Conservation (phyloP, 1,140 invertebrate genomes). For the Lineus longissimus region DNA sequence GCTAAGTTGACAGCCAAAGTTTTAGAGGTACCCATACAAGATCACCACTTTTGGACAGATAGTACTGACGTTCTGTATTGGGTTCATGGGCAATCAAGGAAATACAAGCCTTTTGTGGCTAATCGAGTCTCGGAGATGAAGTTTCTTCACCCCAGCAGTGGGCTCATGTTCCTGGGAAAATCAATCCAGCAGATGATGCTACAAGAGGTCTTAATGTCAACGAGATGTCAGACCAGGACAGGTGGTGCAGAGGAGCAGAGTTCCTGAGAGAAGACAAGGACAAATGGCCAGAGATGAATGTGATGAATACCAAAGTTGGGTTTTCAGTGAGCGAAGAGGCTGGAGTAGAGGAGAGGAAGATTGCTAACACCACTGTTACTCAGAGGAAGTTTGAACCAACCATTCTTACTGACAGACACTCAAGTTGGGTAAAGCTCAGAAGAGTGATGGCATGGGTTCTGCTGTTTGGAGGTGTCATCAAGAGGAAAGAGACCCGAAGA, state of each 20-base stretch:
- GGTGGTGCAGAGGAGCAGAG: not conserved
- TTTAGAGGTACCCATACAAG: not conserved
- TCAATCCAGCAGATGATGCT: slow-evolving; percentile 7
- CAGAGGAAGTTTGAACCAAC: not conserved
- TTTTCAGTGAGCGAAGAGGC: not conserved
- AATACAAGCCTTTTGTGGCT: slow-evolving; percentile 46
- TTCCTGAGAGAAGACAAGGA: not conserved
- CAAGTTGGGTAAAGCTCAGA: slow-evolving; percentile 6
- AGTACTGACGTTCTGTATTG: slow-evolving; percentile 47
- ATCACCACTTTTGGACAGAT: slow-evolving; percentile 31
- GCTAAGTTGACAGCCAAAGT: not conserved
- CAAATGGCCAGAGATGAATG: not conserved
- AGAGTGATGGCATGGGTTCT: slow-evolving; percentile 12
- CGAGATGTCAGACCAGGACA: not conserved
- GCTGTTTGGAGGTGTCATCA: slow-evolving; percentile 12
- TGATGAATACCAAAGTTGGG: not conserved
- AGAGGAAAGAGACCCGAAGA: not conserved
- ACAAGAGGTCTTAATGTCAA: not conserved
- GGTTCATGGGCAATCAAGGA: slow-evolving; percentile 32
- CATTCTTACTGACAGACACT: slow-evolving; percentile 4
- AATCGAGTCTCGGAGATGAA: slow-evolving; percentile 44
- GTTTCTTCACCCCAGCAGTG: not conserved
- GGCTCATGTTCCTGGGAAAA: not conserved
- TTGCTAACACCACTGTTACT: not conserved
- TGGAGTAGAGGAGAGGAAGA: not conserved